A percentile compares a stretch with the other conserved stretches of the same genome.
Evolutionary conservation across 2,888 invertebrate genomes (phyloP).

Genomic region (Syritta pipiens): DNA sequence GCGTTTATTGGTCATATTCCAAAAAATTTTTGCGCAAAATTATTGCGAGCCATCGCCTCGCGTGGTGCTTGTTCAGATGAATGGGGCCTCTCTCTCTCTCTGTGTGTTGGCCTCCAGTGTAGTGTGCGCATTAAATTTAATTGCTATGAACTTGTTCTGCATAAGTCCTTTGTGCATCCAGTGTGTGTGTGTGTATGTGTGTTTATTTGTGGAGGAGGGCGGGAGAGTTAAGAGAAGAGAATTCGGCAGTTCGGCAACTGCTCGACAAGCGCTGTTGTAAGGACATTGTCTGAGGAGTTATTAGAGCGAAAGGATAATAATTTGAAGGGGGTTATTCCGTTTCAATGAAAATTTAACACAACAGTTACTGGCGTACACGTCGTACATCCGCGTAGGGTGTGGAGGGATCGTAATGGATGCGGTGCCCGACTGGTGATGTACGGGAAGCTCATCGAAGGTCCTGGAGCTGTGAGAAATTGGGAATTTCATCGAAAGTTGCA

Average conservation of each 20-base stretch:
- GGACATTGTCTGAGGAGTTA: slow-evolving; percentile 52
- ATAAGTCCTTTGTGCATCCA: slow-evolving; percentile 9
- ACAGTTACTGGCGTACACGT: neutral
- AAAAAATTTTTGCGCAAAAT: slow-evolving; percentile 61
- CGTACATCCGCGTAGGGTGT: no score
- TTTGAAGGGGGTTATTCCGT: slow-evolving; percentile 36
- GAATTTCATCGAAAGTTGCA: no score
- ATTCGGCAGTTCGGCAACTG: no score
- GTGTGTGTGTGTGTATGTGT: no score
- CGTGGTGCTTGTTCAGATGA: slow-evolving; percentile 55
- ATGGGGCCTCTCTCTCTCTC: no score
- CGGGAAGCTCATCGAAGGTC: no score
- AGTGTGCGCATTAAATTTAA: slow-evolving; percentile 67
- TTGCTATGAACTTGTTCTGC: slow-evolving; percentile 67
- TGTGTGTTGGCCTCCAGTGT: slow-evolving; percentile 55
- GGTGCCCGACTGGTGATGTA: no score
- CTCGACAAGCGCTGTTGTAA: slow-evolving; percentile 34
- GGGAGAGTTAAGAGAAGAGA: slow-evolving; percentile 5
- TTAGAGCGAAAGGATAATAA: slow-evolving; percentile 44
- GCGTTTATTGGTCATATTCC: slow-evolving; percentile 69
- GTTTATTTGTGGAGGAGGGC: no score
- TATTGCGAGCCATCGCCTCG: slow-evolving; percentile 39
- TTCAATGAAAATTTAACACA: slow-evolving; percentile 19
- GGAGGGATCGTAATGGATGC: no score
- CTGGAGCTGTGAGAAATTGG: no score